phyloP scores from a whole-genome alignment of 2,797 vertebrate genomes.

The Syngnathus rostellatus region DNA sequence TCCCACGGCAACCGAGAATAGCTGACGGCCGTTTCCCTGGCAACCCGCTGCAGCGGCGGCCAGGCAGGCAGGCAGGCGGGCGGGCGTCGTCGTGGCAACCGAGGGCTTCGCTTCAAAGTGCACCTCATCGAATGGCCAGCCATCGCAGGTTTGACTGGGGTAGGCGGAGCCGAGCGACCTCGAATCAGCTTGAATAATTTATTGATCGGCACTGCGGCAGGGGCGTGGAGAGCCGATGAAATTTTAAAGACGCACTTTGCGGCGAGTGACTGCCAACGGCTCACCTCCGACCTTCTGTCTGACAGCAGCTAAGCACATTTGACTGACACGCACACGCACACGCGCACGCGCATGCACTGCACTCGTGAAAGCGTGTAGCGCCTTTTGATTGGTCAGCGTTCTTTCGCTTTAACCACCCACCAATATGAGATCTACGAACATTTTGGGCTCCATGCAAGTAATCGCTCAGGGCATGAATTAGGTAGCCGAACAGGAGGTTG shows the following conservation, averaged over 20 bases:
- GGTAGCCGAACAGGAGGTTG: too few relatives aligned
- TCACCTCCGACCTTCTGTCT: background rate
- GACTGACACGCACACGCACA: background rate
- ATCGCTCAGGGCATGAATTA: too few relatives aligned
- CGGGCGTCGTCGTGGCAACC: background rate
- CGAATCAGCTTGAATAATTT: slow-evolving; percentile 3
- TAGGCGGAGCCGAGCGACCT: background rate
- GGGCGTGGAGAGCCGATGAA: slow-evolving; percentile 19
- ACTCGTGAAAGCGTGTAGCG: too few relatives aligned
- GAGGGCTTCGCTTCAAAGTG: background rate
- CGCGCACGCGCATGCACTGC: background rate
- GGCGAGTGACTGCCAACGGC: slow-evolving; percentile 19
- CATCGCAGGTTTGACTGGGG: background rate
- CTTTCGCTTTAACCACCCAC: too few relatives aligned
- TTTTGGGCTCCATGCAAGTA: too few relatives aligned
- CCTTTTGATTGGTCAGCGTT: too few relatives aligned
- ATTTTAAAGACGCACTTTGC: slow-evolving; percentile 34
- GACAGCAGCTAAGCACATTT: background rate
- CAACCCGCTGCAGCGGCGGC: background rate
- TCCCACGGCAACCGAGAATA: background rate
- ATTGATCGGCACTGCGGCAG: background rate
- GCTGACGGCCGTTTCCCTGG: background rate
- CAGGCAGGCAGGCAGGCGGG: too few relatives aligned
- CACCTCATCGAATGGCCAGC: background rate
- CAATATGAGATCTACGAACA: too few relatives aligned